A percentile compares a stretch with the other conserved stretches of the same genome.
phyloP scores from a whole-genome alignment of 2,797 vertebrate genomes.

The Myripristis murdjan region DNA sequence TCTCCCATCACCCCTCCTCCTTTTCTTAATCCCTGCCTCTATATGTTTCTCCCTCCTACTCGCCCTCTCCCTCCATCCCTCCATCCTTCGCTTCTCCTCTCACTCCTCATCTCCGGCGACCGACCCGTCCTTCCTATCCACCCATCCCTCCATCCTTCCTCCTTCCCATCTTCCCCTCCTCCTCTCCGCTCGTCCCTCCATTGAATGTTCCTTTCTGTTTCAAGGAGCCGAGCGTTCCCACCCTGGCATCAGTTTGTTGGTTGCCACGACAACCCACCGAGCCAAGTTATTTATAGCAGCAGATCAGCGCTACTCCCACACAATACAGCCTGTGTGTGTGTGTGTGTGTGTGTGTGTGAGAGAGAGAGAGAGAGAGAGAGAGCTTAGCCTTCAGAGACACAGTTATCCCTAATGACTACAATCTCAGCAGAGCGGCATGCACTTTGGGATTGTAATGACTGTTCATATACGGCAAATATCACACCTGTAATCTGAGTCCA shows the following conservation, averaged over 20 bases:
- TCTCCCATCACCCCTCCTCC: constrained; percentile 1
- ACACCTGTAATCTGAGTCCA: too few relatives aligned
- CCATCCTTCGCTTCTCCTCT: constrained; percentile 6
- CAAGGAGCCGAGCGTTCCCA: constrained; percentile 69
- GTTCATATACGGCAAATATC: too few relatives aligned
- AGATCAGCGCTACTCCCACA: constrained; percentile 67
- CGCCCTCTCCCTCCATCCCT: constrained; percentile 9
- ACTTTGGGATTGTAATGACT: not conserved
- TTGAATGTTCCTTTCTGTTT: constrained; percentile 54
- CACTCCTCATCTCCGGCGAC: not conserved
- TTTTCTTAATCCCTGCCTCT: constrained; percentile 25
- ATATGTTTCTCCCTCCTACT: not conserved
- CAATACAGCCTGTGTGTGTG: constrained; percentile 33
- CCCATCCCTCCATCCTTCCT: not conserved
- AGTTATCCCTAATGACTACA: not conserved
- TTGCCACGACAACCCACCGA: constrained; percentile 85
- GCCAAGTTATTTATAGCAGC: constrained; percentile 87
- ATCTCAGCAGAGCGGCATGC: not conserved
- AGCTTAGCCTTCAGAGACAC: constrained; percentile 21
- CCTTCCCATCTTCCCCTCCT: constrained; percentile 22
- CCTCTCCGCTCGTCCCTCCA: constrained; percentile 13
- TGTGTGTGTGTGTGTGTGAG: constrained; percentile 31
- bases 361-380: constrained; percentile 11
- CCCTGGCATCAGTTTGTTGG: constrained; percentile 84
- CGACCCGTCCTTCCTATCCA: not conserved